Base-by-base conservation (phyloP, 1,140 invertebrate species). In the Holcopasites calliopsidis region DNA sequence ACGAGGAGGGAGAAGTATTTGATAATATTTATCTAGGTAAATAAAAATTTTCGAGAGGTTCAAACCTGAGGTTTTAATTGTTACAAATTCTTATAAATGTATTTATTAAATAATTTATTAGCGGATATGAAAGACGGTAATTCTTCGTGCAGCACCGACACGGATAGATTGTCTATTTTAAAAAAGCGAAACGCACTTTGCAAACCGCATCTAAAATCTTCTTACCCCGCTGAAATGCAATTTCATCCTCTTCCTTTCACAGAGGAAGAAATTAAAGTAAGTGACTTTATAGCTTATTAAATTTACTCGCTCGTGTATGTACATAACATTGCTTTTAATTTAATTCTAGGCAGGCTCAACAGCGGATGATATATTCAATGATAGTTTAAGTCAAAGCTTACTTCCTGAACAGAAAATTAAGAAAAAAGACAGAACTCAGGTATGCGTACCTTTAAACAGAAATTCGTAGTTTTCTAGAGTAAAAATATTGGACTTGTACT, bases 201-300 rank as follows among this genome's bases (percentile, higher is more conserved):
- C 77, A 95, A 95, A 23, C 96, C 97, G 6, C 97, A 98, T 89
- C 90, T 98, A 61, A 97, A 96, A 91, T 97, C 96, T 76, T 95
- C 96, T 0, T 98, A 98, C 91, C 96, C 97, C 0, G 95, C 95
- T 1, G 97, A 97, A 92, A 95, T 93, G n/a, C 95, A 96, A 89
- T 95, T 94, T 83, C 92, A 92, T 77, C 90, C 92, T 23, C 61
- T 77, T 50, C 83, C 90, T 26, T 88, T 93, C 44, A 94, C 92
- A 55, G 96, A 96, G 81, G 95, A 96, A 50, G 95, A 96, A 83
- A 94, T 96, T 38, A 96, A 96, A 93, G 96, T 96, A 92, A 90
- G 40, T 58, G 72, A 69, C 11, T 13, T 23, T n/a, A n/a, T n/a
- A n/a, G n/a, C 3, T n/a, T 35, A 49, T 65, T 44, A 6, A 33